Conservation (phyloP, 2,113 vertebrate genomes). For the Crotalus tigris region DNA sequence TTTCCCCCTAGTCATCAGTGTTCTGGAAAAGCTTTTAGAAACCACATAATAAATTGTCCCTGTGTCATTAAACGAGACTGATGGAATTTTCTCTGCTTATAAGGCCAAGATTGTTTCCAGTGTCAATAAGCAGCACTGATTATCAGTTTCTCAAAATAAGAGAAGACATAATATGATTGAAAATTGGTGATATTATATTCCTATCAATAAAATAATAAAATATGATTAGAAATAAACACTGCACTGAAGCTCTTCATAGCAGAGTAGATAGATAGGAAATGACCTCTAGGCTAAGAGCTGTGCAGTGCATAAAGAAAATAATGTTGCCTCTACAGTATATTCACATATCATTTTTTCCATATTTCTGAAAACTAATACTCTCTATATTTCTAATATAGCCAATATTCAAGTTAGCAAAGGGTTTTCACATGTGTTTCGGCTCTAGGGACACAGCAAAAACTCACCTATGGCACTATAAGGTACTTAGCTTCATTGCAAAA, state of each 20-base stretch:
- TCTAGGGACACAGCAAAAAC: not conserved
- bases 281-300: not conserved
- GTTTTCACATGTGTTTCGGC: not conserved
- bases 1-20: not conserved
- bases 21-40: not conserved
- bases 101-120: not conserved
- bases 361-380: not conserved
- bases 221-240: not conserved
- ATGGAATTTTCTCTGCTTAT: not conserved
- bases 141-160: not conserved
- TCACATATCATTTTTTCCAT: not conserved
- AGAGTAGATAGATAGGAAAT: not conserved
- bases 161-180: not conserved
- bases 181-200: not conserved
- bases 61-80: not conserved
- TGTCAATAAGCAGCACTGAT: not conserved
- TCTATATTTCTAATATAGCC: not conserved
- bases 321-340: not conserved
- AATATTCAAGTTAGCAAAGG: not conserved
- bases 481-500: not conserved
- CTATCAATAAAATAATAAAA: not conserved
- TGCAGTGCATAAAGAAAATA: not conserved
- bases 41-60: not conserved
- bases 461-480: not conserved
- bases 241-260: not conserved